A percentile compares a stretch with the other conserved stretches of the same genome.
phyloP scores from a whole-genome alignment of 2,113 vertebrate genomes.

The Thryonomys swinderianus region DNA sequence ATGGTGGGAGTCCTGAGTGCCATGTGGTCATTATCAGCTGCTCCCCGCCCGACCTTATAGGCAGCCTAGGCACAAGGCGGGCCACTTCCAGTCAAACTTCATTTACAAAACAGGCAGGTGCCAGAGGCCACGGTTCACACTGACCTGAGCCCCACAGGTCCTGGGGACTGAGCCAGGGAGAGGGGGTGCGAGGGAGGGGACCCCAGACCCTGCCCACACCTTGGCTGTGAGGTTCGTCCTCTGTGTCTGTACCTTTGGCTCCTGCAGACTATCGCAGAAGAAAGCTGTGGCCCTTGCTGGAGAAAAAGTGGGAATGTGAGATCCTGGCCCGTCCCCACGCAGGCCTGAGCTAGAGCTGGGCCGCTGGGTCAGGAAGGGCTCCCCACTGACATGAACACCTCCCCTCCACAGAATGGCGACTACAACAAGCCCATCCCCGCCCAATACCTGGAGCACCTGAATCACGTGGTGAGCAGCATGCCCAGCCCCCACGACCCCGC shows the following conservation, averaged over 20 bases:
- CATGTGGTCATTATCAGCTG: rapidly evolving
- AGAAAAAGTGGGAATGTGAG: not conserved
- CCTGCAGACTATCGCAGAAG: not conserved
- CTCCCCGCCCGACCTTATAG: not conserved
- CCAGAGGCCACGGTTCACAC: not conserved
- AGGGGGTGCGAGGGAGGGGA: rapidly evolving
- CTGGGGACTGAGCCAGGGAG: not conserved
- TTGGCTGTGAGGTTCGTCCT: not conserved
- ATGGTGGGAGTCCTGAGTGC: too few relatives aligned
- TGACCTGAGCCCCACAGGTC: not conserved
- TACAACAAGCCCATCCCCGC: slow-evolving; percentile 99
- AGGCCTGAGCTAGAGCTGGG: not conserved
- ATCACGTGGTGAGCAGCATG: slow-evolving; percentile 92
- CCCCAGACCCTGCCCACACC: too few relatives aligned
- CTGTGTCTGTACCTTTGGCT: not conserved
- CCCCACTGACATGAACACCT: rapidly evolving
- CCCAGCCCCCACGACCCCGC: slow-evolving; percentile 81
- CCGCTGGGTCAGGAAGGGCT: not conserved
- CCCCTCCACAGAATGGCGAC: slow-evolving; percentile 92
- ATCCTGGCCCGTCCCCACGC: rapidly evolving
- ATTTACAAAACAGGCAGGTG: not conserved
- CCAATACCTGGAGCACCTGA: slow-evolving; percentile 96
- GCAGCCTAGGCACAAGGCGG: rapidly evolving
- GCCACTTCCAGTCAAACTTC: not conserved
- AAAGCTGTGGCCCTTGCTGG: not conserved